Evolutionary conservation across 1,140 invertebrate species (phyloP), one percentile per base, ranked within the genome.

Genomic region (Drosophila leontia): DNA sequence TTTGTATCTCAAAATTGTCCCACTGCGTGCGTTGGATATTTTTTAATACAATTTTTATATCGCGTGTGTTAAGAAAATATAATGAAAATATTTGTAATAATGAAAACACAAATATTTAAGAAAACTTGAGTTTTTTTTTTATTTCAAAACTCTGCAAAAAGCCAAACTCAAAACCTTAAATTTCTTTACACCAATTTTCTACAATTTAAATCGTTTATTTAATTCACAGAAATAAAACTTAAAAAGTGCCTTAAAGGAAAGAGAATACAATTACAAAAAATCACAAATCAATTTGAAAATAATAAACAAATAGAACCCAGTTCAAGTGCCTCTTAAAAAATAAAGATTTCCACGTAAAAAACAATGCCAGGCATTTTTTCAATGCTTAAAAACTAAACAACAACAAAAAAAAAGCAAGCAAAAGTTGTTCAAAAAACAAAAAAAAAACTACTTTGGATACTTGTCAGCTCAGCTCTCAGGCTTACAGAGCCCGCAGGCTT

Each of bases 391-490:
- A 74, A 74, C 37, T 57, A 45, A 55, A 50, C 50, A 67, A 62
- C 41, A 42, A n/a, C n/a, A n/a, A n/a, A 60, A 84, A 70, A 61
- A 83, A 64, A 67, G 62, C 67, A 57, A 70, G 34, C 26, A 70
- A 85, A 85, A 78, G 63, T 77, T 84, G 74, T 68, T 88, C 60
- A 87, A 34, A 50, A 47, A 50, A 23, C 5, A 9, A 17, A 15
- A 8, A 62, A 51, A 67, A 70, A 41, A 78, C 51, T 61, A 78
- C 79, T 82, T 56, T 78, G 79, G 79, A 86, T 79, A 82, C 70
- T 83, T 74, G 77, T 55, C 63, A 82, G 68, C 62, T 68, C 75
- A 78, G 63, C 58, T 75, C 68, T 68, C 59, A 51, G 37, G 78
- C 75, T 23, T 26, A 39, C 48, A 62, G 53, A 63, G 77, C 76